Evolutionary conservation across 2,888 invertebrate species (phyloP).

Genomic region (Caenorhabditis becei): DNA sequence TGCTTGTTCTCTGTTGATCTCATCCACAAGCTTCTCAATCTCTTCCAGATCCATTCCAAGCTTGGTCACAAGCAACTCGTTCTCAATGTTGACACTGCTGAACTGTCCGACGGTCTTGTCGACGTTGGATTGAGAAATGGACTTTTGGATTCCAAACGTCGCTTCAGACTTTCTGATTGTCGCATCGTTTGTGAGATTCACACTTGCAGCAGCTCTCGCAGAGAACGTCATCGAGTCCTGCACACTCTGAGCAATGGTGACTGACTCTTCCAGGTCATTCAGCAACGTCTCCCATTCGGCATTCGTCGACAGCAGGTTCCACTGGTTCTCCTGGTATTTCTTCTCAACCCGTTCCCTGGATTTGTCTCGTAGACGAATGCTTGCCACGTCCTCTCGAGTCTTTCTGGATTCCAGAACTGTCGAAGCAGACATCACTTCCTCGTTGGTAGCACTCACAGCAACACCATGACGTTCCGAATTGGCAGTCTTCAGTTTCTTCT

Average conservation of each 20-base stretch:
- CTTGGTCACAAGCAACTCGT: constrained; percentile 53
- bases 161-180: constrained; percentile 28
- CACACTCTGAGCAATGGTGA: constrained; percentile 66
- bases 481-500: constrained; percentile 37
- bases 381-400: constrained; percentile 44
- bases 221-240: constrained; percentile 66
- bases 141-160: constrained; percentile 43
- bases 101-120: constrained; percentile 49
- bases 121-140: constrained; percentile 48
- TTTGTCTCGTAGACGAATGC: constrained; percentile 59
- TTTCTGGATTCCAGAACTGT: constrained; percentile 41
- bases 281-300: constrained; percentile 74
- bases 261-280: constrained; percentile 73
- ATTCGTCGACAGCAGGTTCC: constrained; percentile 67
- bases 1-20: constrained; percentile 65
- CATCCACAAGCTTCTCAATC: constrained; percentile 68
- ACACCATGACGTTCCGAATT: constrained; percentile 42
- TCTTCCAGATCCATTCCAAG: constrained; percentile 65
- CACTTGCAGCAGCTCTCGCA: constrained; percentile 56
- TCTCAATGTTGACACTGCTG: constrained; percentile 40
- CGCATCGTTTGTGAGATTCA: constrained; percentile 37
- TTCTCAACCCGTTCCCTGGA: constrained; percentile 64
- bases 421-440: constrained; percentile 44
- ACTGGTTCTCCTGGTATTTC: constrained; percentile 68
- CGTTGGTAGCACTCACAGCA: constrained; percentile 28